A percentile compares a stretch with the other conserved stretches of the same genome.
These are phyloP conservation scores for Rhodophaea formosa DNA, from an alignment of 2,888 invertebrate genomes.

Conservation along the genomic window DNA sequence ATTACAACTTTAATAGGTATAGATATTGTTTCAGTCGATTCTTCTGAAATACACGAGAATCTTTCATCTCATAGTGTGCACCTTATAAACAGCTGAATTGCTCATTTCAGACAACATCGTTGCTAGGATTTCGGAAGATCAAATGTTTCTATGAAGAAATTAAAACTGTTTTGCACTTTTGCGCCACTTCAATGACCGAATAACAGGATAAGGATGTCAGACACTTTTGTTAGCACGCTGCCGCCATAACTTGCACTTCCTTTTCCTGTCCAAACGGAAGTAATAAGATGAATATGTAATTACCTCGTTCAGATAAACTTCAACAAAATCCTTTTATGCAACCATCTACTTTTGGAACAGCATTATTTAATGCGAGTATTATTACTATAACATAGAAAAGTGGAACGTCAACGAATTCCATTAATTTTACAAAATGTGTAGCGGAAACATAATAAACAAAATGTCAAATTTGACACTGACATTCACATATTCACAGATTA, in stretches of 20 bases:
- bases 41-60: too few relatives aligned
- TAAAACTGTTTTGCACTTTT: slow-evolving; percentile 32
- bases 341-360: not conserved
- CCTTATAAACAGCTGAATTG: too few relatives aligned
- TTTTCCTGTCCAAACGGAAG: slow-evolving; percentile 81
- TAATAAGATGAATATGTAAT: slow-evolving; percentile 33
- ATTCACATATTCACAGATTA: too few relatives aligned
- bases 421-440: not conserved
- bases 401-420: slow-evolving; percentile 7
- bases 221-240: slow-evolving; percentile 40
- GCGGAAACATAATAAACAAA: slow-evolving; percentile 8
- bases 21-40: too few relatives aligned
- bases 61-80: too few relatives aligned
- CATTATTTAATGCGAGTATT: not conserved
- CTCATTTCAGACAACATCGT: too few relatives aligned
- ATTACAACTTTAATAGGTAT: too few relatives aligned
- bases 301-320: not conserved
- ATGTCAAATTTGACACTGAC: slow-evolving; percentile 2
- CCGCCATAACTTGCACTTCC: slow-evolving; percentile 81
- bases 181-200: slow-evolving; percentile 34
- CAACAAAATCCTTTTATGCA: not conserved
- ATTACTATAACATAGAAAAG: not conserved
- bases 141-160: too few relatives aligned
- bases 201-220: slow-evolving; percentile 64
- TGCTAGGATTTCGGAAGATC: too few relatives aligned